Conservation (phyloP, 2,113 vertebrate genomes). For the Pelvicachromis taeniatus region DNA sequence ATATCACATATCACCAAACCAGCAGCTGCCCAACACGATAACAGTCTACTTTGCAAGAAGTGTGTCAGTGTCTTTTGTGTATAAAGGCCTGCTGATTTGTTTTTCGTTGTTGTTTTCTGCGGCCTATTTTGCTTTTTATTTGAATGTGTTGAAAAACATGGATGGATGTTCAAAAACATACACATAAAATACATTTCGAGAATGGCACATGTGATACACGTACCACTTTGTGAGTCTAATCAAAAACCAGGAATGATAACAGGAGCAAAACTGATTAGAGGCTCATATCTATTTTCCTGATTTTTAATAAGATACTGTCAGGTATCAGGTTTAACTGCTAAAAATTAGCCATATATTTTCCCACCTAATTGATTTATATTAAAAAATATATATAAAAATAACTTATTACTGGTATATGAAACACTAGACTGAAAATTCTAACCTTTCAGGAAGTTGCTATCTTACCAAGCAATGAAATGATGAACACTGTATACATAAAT, state of each 20-base stretch:
- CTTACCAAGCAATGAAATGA: not conserved
- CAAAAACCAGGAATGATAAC: not conserved
- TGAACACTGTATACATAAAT: not conserved
- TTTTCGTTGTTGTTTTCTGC: not conserved
- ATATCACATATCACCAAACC: constrained; percentile 9
- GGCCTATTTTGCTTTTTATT: not conserved
- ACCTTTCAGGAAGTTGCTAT: not conserved
- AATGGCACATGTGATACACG: not conserved
- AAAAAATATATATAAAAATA: too few species aligned
- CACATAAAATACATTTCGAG: not conserved
- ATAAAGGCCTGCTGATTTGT: not conserved
- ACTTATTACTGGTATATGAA: not conserved
- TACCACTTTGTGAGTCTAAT: not conserved
- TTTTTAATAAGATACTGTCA: too few species aligned
- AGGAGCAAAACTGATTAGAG: not conserved
- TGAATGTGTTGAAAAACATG: not conserved
- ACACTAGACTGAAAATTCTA: not conserved
- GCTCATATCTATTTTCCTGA: not conserved
- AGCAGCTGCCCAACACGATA: not conserved
- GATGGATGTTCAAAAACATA: not conserved
- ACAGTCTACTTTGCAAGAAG: not conserved
- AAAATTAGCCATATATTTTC: not conserved
- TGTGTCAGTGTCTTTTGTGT: not conserved
- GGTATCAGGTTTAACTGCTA: too few species aligned
- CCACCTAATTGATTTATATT: too few species aligned